These are phyloP conservation scores for Phoxinus phoxinus DNA, from an alignment of 2,113 vertebrate genomes.

Conservation along the genomic window DNA sequence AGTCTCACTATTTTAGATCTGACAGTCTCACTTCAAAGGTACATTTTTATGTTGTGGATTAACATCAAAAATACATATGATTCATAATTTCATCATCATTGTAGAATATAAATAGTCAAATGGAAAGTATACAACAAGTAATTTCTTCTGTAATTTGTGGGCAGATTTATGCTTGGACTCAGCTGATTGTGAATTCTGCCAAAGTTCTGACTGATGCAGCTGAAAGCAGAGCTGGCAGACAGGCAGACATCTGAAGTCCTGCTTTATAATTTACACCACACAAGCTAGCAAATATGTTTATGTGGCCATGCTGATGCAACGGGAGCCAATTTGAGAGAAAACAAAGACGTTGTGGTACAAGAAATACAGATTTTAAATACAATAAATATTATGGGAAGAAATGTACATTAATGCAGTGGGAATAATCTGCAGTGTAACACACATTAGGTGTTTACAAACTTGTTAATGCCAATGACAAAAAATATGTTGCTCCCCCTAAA, in stretches of 20 bases:
- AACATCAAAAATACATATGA: not conserved
- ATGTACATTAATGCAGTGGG: not conserved
- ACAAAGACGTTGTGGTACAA: not conserved
- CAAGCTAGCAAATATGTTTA: slow-evolving; percentile 22
- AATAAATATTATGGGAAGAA: not conserved
- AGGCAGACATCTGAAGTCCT: slow-evolving; percentile 36
- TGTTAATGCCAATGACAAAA: not conserved
- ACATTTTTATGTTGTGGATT: not conserved
- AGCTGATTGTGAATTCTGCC: slow-evolving; percentile 9
- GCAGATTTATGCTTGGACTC: not conserved
- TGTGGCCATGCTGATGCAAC: not conserved
- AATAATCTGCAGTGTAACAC: not conserved
- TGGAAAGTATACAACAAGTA: not conserved
- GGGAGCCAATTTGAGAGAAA: slow-evolving; percentile 1
- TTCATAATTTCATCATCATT: not conserved
- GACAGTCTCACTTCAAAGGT: not conserved
- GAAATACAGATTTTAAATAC: not conserved
- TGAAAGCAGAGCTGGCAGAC: slow-evolving; percentile 25
- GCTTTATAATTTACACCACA: slow-evolving; percentile 33
- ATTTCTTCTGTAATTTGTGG: slow-evolving; percentile 1
- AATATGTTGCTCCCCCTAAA: not conserved
- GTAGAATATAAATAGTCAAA: not conserved
- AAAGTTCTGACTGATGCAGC: slow-evolving; percentile 34
- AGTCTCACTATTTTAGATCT: not conserved
- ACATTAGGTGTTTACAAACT: not conserved